Evolutionary conservation across 1,140 invertebrate species (phyloP).

Genomic region (Procambarus clarkii): DNA sequence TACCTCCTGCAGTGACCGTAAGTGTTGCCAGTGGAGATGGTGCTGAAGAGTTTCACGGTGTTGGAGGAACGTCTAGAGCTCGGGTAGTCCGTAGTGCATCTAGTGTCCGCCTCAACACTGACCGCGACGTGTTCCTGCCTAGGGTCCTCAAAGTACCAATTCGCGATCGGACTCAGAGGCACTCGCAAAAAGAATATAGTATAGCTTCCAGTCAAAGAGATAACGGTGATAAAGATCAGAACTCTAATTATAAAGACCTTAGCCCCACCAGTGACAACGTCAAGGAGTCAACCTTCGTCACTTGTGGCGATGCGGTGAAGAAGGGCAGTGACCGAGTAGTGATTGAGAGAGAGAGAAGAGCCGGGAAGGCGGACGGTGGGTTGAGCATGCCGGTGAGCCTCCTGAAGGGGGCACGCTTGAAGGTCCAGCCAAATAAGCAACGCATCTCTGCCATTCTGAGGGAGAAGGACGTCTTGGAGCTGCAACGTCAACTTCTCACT

Average conservation of each 20-base stretch:
- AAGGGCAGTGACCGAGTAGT: conserved; percentile 59
- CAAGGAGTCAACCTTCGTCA: background rate
- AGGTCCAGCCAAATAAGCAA: conserved; percentile 75
- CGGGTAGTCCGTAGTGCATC: conserved; percentile 38
- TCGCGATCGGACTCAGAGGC: conserved; percentile 49
- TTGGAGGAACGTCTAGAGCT: background rate
- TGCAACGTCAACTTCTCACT: conserved; percentile 88
- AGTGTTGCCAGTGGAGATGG: conserved; percentile 39
- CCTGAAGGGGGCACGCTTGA: conserved; percentile 57
- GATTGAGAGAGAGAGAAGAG: conserved; percentile 59
- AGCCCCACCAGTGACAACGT: background rate
- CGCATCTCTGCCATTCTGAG: conserved; percentile 88
- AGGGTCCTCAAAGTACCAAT: conserved; percentile 71
- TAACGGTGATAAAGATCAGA: background rate
- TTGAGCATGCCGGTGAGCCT: conserved; percentile 69
- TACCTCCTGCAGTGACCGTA: conserved; percentile 53
- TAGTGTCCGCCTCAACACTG: conserved; percentile 57
- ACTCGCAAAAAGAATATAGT: background rate
- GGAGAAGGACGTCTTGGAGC: conserved; percentile 86
- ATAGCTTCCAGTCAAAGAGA: conserved; percentile 1
- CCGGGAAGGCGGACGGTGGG: conserved; percentile 63
- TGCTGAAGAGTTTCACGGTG: conserved; percentile 1
- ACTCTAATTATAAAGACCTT: background rate
- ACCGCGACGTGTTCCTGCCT: conserved; percentile 59
- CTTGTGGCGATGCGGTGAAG: background rate